phyloP scores from a whole-genome alignment of 2,113 vertebrate genomes.

The Heterocephalus glaber region DNA sequence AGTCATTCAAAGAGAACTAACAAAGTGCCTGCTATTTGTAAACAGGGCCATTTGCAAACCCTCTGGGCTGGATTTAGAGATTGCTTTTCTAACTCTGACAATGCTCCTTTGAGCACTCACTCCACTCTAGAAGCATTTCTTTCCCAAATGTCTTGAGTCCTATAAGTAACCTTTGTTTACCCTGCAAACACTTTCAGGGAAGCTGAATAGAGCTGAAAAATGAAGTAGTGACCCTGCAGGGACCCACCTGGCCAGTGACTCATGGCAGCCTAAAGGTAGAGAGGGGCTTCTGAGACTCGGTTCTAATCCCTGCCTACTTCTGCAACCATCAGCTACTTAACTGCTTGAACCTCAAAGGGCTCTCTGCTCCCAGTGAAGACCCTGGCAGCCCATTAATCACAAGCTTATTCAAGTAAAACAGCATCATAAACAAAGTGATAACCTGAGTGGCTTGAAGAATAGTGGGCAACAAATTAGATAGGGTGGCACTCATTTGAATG shows the following conservation, averaged over 20 bases:
- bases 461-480: not conserved
- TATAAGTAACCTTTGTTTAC: constrained; percentile 76
- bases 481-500: not conserved
- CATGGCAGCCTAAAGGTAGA: not conserved
- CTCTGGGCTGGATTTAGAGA: constrained; percentile 76
- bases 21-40: constrained; percentile 78
- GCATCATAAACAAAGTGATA: constrained; percentile 47
- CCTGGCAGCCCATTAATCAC: constrained; percentile 60
- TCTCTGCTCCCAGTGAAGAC: constrained; percentile 49
- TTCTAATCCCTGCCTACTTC: not conserved
- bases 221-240: not conserved
- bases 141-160: constrained; percentile 71
- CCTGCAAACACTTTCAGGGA: constrained; percentile 65
- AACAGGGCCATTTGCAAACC: constrained; percentile 77
- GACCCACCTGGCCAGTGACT: constrained; percentile 21
- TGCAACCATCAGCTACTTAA: not conserved
- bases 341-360: not conserved
- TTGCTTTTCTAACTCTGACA: constrained; percentile 74
- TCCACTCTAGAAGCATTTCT: constrained; percentile 67
- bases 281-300: not conserved
- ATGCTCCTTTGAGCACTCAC: constrained; percentile 56
- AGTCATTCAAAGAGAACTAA: constrained; percentile 75
- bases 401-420: constrained; percentile 57
- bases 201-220: constrained; percentile 53
- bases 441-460: constrained; percentile 18